Evolutionary conservation across 2,113 vertebrate genomes (phyloP), one percentile per base, ranked within the genome.

Genomic region (Labeo rohita): DNA sequence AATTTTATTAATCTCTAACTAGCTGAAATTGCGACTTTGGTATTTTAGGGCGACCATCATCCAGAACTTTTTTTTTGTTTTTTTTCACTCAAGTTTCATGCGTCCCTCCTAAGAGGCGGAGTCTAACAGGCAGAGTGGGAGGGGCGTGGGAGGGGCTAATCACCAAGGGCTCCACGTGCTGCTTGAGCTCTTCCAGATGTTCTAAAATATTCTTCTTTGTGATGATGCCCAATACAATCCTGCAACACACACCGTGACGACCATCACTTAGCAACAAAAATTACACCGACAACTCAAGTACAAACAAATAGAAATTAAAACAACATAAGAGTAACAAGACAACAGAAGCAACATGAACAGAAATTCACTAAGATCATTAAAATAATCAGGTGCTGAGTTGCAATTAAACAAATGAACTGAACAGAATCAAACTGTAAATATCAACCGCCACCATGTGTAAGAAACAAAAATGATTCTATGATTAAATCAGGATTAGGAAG

Each of bases 181-280:
- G 96, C 97, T 97, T 97, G 96, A 98, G 96, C 96, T 98, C 96
- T 96, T 99, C 97, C 96, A 99, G 97, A 96, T 99, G 98, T 90
- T 97, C 97, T 99, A 99, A 97, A 95, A 98, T 98, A 97, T 99
- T 99, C 98, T 99, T 99, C 98, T 99, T 99, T 95, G 98, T 99
- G 98, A 99, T 99, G 98, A 99, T 98, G 93, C 98, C 98, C 97
- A 99, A 99, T 96, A 99, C 95, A 98, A 96, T 98, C 98, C 98
- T 99, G 98, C 94, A 99, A 99, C 97, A 99, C 96, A 99, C 96
- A 96, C 96, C 92, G 95, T 96, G 95, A 96, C 94, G 95, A 96
- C 95, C 93, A 96, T 97, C 97, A 98, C 96, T 97, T 90, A 88
- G 92, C 92, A 95, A 94, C 85, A 94, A 94, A 91, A 79, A 98